Base-by-base conservation (phyloP, 2,888 invertebrate species). In the Pimpla rufipes region DNA sequence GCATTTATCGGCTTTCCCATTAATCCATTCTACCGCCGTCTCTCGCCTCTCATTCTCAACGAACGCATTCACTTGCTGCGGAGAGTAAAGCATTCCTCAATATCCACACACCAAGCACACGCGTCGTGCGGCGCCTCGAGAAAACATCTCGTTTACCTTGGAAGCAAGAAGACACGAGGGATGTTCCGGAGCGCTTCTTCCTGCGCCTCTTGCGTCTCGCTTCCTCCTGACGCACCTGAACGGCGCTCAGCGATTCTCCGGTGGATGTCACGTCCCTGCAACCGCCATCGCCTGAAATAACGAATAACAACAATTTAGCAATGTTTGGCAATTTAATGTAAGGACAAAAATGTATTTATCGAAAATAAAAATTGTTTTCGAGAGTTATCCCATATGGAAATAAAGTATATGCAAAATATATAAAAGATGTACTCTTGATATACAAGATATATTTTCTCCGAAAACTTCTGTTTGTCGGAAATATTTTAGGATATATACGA, bases 161-260 rank as follows among this genome's bases (percentile, higher is more conserved):
- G 95, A 98, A 98, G 94, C 97, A 97, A 90, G 97, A 97, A 88
- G 97, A 97, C 92, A 97, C 97, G 90, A 98, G 95, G 86, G 97
- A 97, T 92, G 97, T 97, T 93, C 97, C 97, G 87, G 97, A 97
- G 91, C 97, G 96, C 95, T 97, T 98, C 96, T 97, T 97, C 95
- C 97, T 97, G 92, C 97, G 96, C 89, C 97, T 95, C 93, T 97
- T 97, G 94, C 96, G 96, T 91, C 97, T 96, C 92, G 97, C 97
- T 94, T 97, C 97, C 91, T 98, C 98, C 94, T 98, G 97, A 91
- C 97, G 96, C 62, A 93, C 93, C 85, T 93, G 94, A 82, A 94
- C 93, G 71, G 93, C 92, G 81, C 90, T 91, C 87, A 93, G 88
- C 35, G 93, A 88, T 88, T 93, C 93, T 37, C 90, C 91, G 18